phyloP scores from a whole-genome alignment of 2,113 vertebrate genomes.

The Daphoenositta chrysoptera region DNA sequence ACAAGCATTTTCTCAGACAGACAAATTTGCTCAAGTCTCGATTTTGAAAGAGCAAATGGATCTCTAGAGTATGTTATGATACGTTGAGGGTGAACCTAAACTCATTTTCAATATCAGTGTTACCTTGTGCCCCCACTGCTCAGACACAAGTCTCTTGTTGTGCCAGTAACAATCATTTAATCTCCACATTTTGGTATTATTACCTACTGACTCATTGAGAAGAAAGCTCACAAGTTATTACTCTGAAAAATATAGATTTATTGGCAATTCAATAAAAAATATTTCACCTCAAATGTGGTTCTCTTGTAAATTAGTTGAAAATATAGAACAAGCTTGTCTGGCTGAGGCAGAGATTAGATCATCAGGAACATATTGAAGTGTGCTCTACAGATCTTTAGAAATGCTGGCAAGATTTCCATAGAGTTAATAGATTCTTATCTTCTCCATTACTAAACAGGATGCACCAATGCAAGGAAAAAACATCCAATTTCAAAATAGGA shows the following conservation, averaged over 20 bases:
- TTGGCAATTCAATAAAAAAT: neutral
- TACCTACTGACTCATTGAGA: neutral
- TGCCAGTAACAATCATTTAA: neutral
- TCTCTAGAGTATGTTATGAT: neutral
- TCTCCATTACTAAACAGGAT: neutral
- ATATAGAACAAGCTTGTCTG: neutral
- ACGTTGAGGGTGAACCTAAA: neutral
- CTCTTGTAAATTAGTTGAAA: neutral
- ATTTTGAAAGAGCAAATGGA: neutral
- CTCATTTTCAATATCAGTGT: neutral
- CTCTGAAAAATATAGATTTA: neutral
- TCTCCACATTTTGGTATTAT: neutral
- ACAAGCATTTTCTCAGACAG: neutral
- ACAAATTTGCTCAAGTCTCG: neutral
- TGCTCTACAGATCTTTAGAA: neutral
- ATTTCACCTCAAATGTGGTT: neutral
- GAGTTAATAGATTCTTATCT: neutral
- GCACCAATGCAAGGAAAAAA: neutral
- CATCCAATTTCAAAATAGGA: neutral
- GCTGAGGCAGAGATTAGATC: neutral
- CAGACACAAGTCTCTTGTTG: neutral
- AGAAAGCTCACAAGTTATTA: neutral
- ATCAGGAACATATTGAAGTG: neutral
- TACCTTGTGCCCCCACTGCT: neutral
- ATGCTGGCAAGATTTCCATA: neutral